Evolutionary conservation across 1,140 invertebrate genomes (phyloP).

Genomic region (Steinernema feltiae): DNA sequence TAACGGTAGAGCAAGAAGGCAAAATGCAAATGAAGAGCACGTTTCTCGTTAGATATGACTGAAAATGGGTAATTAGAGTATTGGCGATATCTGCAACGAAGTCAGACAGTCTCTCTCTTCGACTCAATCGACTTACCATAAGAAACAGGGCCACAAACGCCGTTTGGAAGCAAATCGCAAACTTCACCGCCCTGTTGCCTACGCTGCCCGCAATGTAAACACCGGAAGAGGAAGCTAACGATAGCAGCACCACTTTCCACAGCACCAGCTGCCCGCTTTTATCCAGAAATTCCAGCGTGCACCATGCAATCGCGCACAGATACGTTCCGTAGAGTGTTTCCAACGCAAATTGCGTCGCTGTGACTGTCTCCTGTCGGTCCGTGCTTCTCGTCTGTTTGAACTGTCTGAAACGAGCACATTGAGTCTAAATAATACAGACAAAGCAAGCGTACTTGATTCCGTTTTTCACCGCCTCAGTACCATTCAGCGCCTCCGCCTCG

Average conservation of each 20-base stretch:
- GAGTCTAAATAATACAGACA: neutral
- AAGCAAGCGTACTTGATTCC: too few species aligned
- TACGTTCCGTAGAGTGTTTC: neutral
- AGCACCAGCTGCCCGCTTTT: neutral
- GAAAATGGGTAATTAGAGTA: conserved; percentile 15
- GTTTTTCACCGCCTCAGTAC: neutral
- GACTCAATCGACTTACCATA: conserved; percentile 19
- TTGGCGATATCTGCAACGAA: conserved; percentile 12
- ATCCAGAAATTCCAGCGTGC: conserved; percentile 10
- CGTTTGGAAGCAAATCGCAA: neutral
- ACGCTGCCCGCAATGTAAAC: conserved; percentile 28
- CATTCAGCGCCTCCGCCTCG: conserved; percentile 12
- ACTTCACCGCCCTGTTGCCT: neutral
- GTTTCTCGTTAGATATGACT: neutral
- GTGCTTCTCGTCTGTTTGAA: neutral
- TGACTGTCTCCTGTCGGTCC: neutral
- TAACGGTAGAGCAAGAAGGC: conserved; percentile 16
- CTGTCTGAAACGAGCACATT: neutral
- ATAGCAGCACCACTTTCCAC: neutral
- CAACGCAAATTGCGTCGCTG: neutral
- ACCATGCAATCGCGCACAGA: conserved; percentile 7
- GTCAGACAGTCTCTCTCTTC: too few species aligned
- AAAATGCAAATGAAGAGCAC: conserved; percentile 27
- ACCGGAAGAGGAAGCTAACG: conserved; percentile 16
- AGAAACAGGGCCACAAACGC: neutral